Percentiles rank a stretch among this genome's conserved stretches.
Conservation (phyloP, 2,113 vertebrate genomes). For the Regulus satrapa region DNA sequence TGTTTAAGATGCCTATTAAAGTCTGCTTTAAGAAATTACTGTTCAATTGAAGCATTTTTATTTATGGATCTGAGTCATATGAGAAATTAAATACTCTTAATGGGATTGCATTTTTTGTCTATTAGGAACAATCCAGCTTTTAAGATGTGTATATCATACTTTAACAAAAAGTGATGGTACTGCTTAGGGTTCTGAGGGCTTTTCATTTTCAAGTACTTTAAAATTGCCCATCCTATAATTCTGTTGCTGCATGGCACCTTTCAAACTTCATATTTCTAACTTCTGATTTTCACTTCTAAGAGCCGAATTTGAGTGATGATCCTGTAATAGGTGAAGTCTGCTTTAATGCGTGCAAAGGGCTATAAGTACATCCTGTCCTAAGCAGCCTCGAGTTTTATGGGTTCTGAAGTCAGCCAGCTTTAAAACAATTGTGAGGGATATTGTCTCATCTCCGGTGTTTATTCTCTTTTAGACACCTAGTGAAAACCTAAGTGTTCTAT, state of each 20-base stretch:
- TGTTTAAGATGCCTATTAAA: background rate
- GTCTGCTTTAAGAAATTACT: slow-evolving; percentile 1
- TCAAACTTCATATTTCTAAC: background rate
- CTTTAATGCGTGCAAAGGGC: background rate
- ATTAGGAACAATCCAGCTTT: background rate
- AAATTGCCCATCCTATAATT: background rate
- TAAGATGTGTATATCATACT: accelerated
- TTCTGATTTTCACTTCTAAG: background rate
- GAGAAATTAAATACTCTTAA: background rate
- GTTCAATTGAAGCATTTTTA: background rate
- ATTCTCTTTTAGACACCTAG: background rate
- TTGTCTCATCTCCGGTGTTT: background rate
- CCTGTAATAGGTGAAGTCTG: background rate
- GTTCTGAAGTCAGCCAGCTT: background rate
- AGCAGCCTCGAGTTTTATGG: background rate
- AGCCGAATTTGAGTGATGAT: background rate
- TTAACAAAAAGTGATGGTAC: background rate
- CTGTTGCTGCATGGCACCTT: background rate
- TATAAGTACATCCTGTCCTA: background rate
- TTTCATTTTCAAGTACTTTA: background rate
- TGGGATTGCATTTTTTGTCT: background rate
- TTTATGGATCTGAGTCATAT: background rate
- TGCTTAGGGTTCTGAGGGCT: background rate
- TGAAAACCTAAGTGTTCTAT: background rate
- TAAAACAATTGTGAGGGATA: background rate